A percentile compares a stretch with the other conserved stretches of the same genome.
phyloP scores from a whole-genome alignment of 2,797 vertebrate genomes.

The Astyanax mexicanus region DNA sequence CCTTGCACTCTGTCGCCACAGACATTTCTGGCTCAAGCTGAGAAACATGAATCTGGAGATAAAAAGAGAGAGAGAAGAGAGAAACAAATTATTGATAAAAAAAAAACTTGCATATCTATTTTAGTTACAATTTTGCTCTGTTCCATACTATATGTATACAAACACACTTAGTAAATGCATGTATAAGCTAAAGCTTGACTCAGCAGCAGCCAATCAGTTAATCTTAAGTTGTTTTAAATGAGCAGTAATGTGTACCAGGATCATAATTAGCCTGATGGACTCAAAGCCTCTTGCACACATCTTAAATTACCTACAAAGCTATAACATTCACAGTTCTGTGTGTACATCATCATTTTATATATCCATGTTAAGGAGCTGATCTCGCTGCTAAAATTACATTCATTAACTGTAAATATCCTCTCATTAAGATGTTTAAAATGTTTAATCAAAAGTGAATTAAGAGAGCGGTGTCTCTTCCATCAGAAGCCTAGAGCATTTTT shows the following conservation, averaged over 20 bases:
- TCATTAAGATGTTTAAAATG: constrained; percentile 63
- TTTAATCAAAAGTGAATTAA: constrained; percentile 57
- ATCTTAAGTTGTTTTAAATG: constrained; percentile 22
- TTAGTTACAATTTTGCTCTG: not conserved
- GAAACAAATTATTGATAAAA: too few relatives aligned
- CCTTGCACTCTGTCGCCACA: constrained; percentile 82
- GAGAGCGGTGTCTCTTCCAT: constrained; percentile 43
- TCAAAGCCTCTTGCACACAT: constrained; percentile 25
- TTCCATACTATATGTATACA: not conserved
- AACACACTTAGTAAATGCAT: constrained; percentile 11
- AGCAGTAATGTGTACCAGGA: constrained; percentile 22
- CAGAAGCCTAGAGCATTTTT: constrained; percentile 36
- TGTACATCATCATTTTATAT: constrained; percentile 34
- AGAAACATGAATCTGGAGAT: constrained; percentile 82
- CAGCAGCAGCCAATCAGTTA: constrained; percentile 12
- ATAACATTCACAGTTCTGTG: constrained; percentile 32
- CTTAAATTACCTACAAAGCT: constrained; percentile 33
- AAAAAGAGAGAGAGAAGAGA: constrained; percentile 3
- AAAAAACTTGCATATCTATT: too few relatives aligned
- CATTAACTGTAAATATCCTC: constrained; percentile 57
- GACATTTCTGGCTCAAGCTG: constrained; percentile 89
- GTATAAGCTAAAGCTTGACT: constrained; percentile 19
- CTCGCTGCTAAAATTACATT: constrained; percentile 44
- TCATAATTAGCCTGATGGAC: constrained; percentile 34
- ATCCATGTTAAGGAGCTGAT: constrained; percentile 49